A percentile compares a stretch with the other conserved stretches of the same genome.
These are phyloP conservation scores for Caenorhabditis uteleia DNA, from an alignment of 2,888 invertebrate species.

Conservation along the genomic window DNA sequence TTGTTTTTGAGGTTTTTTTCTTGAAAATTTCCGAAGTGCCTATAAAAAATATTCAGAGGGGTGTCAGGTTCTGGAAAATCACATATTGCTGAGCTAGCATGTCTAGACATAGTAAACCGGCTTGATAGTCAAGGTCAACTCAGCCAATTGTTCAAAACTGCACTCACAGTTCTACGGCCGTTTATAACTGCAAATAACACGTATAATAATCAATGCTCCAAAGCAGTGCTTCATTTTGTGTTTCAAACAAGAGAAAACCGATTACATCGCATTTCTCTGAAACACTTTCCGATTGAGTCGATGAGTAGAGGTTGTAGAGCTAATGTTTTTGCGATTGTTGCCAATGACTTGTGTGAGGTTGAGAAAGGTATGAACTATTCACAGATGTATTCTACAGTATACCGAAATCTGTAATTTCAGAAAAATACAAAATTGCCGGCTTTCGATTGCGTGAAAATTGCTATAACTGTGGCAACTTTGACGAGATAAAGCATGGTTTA, in stretches of 20 bases:
- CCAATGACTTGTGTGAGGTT: conserved; percentile 39
- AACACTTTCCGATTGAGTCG: conserved; percentile 43
- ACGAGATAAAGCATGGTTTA: conserved; percentile 32
- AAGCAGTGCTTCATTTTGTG: conserved; percentile 36
- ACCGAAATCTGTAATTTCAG: no score
- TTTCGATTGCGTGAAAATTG: conserved; percentile 44
- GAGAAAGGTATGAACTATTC: conserved; percentile 35
- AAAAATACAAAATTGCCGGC: conserved; percentile 38
- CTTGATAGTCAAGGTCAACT: conserved; percentile 31
- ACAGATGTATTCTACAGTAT: no score
- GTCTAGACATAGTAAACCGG: conserved; percentile 33
- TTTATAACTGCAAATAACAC: conserved; percentile 39
- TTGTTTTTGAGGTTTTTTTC: conserved; percentile 30
- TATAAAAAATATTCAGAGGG: conserved; percentile 26
- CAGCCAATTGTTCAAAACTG: conserved; percentile 31
- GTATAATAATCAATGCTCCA: conserved; percentile 38
- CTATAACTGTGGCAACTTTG: conserved; percentile 38
- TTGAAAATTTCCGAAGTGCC: not conserved
- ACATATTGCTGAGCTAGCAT: conserved; percentile 32
- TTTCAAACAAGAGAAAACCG: conserved; percentile 39
- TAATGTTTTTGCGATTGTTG: conserved; percentile 47
- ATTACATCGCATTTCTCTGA: conserved; percentile 19
- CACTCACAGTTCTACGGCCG: conserved; percentile 35
- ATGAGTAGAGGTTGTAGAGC: conserved; percentile 45
- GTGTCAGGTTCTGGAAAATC: conserved; percentile 48